Evolutionary conservation across 2,113 vertebrate species (phyloP).

Genomic region (Amphiprion ocellaris): DNA sequence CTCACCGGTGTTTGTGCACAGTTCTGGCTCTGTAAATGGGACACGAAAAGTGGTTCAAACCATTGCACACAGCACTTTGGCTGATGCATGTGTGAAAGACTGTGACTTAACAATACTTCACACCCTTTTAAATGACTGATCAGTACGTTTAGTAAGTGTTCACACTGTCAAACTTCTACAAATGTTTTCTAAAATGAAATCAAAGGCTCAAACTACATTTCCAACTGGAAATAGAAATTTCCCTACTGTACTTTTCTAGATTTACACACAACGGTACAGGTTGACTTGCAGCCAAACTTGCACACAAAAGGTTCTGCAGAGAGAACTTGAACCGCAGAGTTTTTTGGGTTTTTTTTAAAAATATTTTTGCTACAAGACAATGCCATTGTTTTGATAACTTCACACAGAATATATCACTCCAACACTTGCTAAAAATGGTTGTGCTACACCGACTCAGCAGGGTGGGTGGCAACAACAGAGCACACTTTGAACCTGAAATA

Average conservation of each 20-base stretch:
- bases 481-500: constrained; percentile 73
- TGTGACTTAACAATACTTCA: too few species aligned
- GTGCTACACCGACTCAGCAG: constrained; percentile 55
- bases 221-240: constrained; percentile 3
- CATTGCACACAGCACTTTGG: too few species aligned
- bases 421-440: constrained; percentile 62
- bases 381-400: constrained; percentile 53
- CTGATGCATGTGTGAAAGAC: too few species aligned
- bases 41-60: too few species aligned
- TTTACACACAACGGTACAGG: constrained; percentile 16
- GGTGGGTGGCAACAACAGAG: constrained; percentile 64
- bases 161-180: neutral
- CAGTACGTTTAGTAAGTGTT: neutral
- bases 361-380: constrained; percentile 39
- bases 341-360: constrained; percentile 1
- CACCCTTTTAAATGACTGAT: too few species aligned
- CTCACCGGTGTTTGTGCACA: too few species aligned
- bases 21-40: too few species aligned
- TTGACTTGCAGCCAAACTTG: constrained; percentile 18
- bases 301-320: constrained; percentile 9
- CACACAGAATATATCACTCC: constrained; percentile 46
- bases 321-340: constrained; percentile 17
- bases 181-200: constrained; percentile 14
- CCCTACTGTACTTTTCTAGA: constrained; percentile 10
- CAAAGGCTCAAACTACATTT: constrained; percentile 7